These are phyloP conservation scores for Brassicogethes aeneus DNA, from an alignment of 2,888 invertebrate genomes.

Conservation along the genomic window DNA sequence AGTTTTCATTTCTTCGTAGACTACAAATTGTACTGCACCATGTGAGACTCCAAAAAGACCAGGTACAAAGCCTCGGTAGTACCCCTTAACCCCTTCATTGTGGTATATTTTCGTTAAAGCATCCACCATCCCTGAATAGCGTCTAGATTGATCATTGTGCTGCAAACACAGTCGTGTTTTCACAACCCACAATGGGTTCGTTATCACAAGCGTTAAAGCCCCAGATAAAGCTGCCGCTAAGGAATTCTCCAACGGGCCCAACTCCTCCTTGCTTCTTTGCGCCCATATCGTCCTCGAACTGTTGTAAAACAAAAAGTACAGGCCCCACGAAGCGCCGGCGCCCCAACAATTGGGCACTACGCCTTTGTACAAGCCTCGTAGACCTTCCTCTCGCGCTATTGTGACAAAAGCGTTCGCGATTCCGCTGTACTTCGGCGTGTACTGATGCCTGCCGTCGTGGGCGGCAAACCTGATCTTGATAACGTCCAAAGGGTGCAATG, in stretches of 20 bases:
- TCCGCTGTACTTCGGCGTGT: constrained; percentile 81
- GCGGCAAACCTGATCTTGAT: constrained; percentile 98
- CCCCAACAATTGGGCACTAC: constrained; percentile 97
- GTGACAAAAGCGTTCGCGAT: constrained; percentile 70
- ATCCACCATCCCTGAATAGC: constrained; percentile 87
- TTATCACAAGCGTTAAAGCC: constrained; percentile 76
- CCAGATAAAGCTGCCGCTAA: constrained; percentile 87
- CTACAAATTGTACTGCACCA: constrained; percentile 98
- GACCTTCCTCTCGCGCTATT: constrained; percentile 79
- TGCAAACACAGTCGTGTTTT: constrained; percentile 96
- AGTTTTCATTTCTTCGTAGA: constrained; percentile 97
- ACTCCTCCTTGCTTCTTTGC: constrained; percentile 73
- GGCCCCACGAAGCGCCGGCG: constrained; percentile 94
- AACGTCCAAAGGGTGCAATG: constrained; percentile 93
- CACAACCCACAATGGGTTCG: constrained; percentile 98
- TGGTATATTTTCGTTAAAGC: constrained; percentile 82
- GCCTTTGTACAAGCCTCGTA: constrained; percentile 88
- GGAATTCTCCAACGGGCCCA: constrained; percentile 80
- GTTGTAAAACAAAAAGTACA: constrained; percentile 96
- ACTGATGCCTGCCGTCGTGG: constrained; percentile 73
- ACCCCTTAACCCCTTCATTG: constrained; percentile 81
- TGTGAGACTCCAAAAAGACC: constrained; percentile 97
- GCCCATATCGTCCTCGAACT: constrained; percentile 76
- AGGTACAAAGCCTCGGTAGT: constrained; percentile 93
- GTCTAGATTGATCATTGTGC: constrained; percentile 56